A percentile compares a stretch with the other conserved stretches of the same genome.
These are phyloP conservation scores for Chrysodeixis includens DNA, from an alignment of 2,888 invertebrate species.

Conservation along the genomic window DNA sequence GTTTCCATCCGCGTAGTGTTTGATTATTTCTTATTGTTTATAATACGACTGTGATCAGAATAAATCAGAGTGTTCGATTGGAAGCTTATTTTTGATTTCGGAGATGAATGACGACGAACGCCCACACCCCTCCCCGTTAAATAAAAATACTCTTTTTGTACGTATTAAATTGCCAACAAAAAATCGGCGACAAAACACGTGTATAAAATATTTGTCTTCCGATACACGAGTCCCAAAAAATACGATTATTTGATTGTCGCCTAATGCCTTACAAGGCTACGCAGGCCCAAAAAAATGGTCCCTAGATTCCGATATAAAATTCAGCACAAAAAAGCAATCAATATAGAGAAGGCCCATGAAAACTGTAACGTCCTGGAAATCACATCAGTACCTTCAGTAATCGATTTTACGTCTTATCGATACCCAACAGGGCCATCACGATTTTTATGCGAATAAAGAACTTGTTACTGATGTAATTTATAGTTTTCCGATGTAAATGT, in stretches of 20 bases:
- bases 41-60: no score
- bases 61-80: no score
- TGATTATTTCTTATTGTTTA: no score
- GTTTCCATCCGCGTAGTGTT: no score
- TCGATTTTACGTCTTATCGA: slow-evolving; percentile 24
- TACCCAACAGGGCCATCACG: slow-evolving; percentile 19
- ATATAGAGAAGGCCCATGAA: slow-evolving; percentile 6
- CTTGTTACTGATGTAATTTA: slow-evolving; percentile 36
- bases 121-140: no score
- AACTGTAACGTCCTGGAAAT: slow-evolving; percentile 3
- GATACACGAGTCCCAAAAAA: not conserved
- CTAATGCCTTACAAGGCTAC: no score
- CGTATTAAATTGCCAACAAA: no score
- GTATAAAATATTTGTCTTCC: not conserved
- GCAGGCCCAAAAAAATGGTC: not conserved
- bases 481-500: slow-evolving; percentile 48
- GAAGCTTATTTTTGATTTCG: no score
- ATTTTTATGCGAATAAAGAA: slow-evolving; percentile 33
- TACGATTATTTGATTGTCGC: not conserved
- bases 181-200: not conserved
- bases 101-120: no score
- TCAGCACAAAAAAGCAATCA: not conserved
- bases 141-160: no score
- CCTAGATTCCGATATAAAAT: not conserved
- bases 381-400: slow-evolving; percentile 20